A percentile compares a stretch with the other conserved stretches of the same genome.
Evolutionary conservation across 2,797 vertebrate genomes (phyloP).

Genomic region (Anniella stebbinsi): DNA sequence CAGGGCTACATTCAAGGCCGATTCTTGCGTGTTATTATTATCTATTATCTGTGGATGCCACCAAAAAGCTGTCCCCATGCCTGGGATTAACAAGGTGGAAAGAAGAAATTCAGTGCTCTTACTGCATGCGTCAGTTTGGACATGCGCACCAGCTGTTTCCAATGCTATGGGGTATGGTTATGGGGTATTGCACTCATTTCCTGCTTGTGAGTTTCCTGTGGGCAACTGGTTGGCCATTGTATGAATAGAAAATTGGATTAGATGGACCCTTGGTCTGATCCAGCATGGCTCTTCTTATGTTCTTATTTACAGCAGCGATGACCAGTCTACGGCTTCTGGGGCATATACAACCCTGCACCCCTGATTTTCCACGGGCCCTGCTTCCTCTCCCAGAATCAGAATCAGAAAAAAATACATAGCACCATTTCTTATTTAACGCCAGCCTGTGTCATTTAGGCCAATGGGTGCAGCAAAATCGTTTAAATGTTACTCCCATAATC

Average conservation of each 20-base stretch:
- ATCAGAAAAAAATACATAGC: neutral
- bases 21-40: neutral
- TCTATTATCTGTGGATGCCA: neutral
- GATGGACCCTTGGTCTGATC: too few relatives aligned
- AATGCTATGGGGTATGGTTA: neutral
- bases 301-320: neutral
- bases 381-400: neutral
- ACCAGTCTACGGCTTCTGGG: neutral
- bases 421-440: neutral
- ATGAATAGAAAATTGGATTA: too few relatives aligned
- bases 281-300: too few relatives aligned
- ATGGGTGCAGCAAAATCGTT: neutral
- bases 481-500: neutral
- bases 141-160: neutral
- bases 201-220: too few relatives aligned
- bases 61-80: neutral
- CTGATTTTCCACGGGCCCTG: neutral
- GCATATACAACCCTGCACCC: neutral
- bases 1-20: neutral
- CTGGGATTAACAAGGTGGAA: too few relatives aligned
- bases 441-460: neutral
- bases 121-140: neutral
- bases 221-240: too few relatives aligned
- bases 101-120: neutral
- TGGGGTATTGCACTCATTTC: too few relatives aligned